Percentiles rank a stretch among this genome's conserved stretches.
phyloP scores from a whole-genome alignment of 2,888 invertebrate species.

The Parapristionchus giblindavisi region DNA sequence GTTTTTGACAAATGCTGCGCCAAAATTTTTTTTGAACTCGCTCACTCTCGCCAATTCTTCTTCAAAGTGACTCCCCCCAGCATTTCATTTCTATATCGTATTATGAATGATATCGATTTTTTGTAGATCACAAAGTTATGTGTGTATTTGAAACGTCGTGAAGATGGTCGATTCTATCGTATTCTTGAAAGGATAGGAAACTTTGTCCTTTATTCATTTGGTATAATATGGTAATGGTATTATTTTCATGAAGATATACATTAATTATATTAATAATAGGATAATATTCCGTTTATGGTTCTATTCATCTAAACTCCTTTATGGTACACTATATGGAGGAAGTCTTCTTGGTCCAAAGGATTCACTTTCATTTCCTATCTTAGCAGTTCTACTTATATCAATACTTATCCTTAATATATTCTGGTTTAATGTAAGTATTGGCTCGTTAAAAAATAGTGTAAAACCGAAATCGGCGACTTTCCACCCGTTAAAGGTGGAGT shows the following conservation, averaged over 20 bases:
- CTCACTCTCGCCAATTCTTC: too few relatives aligned
- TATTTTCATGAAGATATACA: not conserved
- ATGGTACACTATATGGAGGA: slow-evolving; percentile 59
- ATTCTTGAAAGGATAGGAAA: slow-evolving; percentile 53
- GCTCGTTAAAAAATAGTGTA: too few relatives aligned
- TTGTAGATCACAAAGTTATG: slow-evolving; percentile 58
- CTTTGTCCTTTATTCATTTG: slow-evolving; percentile 57
- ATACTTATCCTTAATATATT: slow-evolving; percentile 59
- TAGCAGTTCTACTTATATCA: slow-evolving; percentile 56
- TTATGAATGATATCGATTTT: too few relatives aligned
- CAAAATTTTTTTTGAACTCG: too few relatives aligned
- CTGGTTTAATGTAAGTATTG: slow-evolving; percentile 61
- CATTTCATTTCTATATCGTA: too few relatives aligned
- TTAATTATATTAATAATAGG: slow-evolving; percentile 31
- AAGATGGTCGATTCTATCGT: slow-evolving; percentile 55
- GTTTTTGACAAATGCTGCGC: too few relatives aligned
- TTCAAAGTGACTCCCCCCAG: too few relatives aligned
- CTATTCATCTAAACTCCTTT: slow-evolving; percentile 55
- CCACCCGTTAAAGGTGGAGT: too few relatives aligned
- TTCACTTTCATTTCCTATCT: slow-evolving; percentile 54
- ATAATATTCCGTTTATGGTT: slow-evolving; percentile 61
- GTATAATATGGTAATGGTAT: slow-evolving; percentile 50
- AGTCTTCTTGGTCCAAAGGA: slow-evolving; percentile 59
- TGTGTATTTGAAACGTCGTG: slow-evolving; percentile 57
- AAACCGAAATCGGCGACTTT: too few relatives aligned